Base-by-base conservation (phyloP, 2,113 vertebrate species). In the Lethenteron reissneri region DNA sequence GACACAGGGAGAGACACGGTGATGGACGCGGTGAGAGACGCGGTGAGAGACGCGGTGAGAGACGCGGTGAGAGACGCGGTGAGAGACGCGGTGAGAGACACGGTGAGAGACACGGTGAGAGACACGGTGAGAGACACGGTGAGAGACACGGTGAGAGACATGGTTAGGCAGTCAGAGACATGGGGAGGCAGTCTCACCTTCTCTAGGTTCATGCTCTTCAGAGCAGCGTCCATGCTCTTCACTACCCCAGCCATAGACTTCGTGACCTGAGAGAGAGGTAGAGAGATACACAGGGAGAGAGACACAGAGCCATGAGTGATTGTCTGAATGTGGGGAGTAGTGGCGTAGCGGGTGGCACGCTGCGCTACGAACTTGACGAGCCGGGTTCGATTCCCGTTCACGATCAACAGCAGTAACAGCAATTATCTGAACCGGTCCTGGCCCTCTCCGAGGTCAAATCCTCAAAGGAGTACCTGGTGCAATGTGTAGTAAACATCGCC, bases 231-330 rank as follows among this genome's bases (percentile, higher is more conserved):
- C 94, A 99, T 99, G 3, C 91, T 89, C 78, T 92, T 99, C 59
- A 99, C 91, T 25, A 97, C 91, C 56, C 90, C 92, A 59, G 88
- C 84, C 91, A 99, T 96, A 0, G 91, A 96, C 77, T 99, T 97
- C 0, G 92, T 96, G 70, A 95, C 89, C 89, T 95, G 80, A 25
- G 69, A 74, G n/a, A n/a, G 68, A 64, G 57, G 7, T 58, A 73
- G 8, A 57, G 11, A 56, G 19, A 56, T 56, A 57, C 14, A 71
- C 25, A 73, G 17, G 14, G 56, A 11, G 25, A n/a, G n/a, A 56
- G 21, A 56, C 19, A 72, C 64, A 15, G 12, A 25, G 25, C n/a
- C 60, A 10, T 25, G 11, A 19, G 41, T 57, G 14, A 64, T 14
- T n/a, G 59, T 15, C 15, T 3, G 12, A n/a, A 70, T 58, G 56